These are phyloP conservation scores for Lycia hirtaria DNA, from an alignment of 2,888 invertebrate genomes.

Conservation along the genomic window DNA sequence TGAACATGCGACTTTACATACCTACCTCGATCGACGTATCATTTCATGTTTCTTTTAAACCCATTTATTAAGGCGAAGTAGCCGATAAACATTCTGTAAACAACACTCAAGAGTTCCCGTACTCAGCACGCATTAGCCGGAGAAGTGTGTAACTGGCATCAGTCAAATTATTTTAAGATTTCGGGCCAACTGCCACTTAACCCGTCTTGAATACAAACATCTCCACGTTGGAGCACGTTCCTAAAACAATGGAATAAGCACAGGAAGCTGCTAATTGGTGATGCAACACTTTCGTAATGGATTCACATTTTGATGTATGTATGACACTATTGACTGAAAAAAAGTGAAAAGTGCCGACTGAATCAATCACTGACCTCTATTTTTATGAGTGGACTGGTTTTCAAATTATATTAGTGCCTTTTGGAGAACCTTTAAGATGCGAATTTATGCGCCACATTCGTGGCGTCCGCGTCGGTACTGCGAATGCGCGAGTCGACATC, in stretches of 20 bases:
- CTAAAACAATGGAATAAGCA: conserved; percentile 55
- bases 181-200: conserved; percentile 49
- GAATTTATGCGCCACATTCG: no score
- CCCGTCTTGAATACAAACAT: conserved; percentile 38
- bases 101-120: background rate
- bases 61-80: background rate
- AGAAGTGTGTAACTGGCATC: conserved; percentile 37
- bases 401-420: no score
- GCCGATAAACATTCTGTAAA: background rate
- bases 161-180: conserved; percentile 49
- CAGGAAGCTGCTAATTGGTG: conserved; percentile 53
- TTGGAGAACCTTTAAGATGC: no score
- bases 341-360: no score
- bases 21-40: no score
- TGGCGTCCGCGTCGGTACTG: no score
- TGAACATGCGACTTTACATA: no score
- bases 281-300: conserved; percentile 40
- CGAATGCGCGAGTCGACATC: no score
- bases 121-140: conserved; percentile 29
- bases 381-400: no score
- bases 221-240: conserved; percentile 47
- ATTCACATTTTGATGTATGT: conserved; percentile 1
- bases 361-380: no score
- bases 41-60: background rate
- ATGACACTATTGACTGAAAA: background rate